Conservation (phyloP, 2,797 vertebrate genomes). For the Poeciliopsis infans region DNA sequence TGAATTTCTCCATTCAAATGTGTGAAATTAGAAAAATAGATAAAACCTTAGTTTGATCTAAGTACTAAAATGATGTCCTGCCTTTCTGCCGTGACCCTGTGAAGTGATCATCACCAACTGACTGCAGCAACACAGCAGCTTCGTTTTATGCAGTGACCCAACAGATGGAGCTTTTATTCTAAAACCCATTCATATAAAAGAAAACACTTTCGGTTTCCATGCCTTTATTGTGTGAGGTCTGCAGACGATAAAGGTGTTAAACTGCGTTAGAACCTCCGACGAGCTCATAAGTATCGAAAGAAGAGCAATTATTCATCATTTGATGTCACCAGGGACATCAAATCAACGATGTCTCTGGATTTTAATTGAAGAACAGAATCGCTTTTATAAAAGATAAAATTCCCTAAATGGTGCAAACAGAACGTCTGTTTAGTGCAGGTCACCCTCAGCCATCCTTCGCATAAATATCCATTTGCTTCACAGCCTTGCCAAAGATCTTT, state of each 20-base stretch:
- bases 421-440: neutral
- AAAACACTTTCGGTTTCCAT: neutral
- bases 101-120: constrained; percentile 53
- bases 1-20: constrained; percentile 12
- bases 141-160: constrained; percentile 31
- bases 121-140: constrained; percentile 44
- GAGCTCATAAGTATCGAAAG: neutral
- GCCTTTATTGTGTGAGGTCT: neutral
- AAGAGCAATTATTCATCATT: neutral
- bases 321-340: too few relatives aligned
- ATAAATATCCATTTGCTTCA: neutral
- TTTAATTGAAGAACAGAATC: neutral
- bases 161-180: constrained; percentile 47
- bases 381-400: neutral
- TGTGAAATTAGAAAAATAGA: constrained; percentile 15
- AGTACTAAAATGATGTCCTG: constrained; percentile 37
- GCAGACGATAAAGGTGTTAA: neutral
- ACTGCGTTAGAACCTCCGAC: neutral
- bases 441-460: neutral
- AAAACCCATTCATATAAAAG: constrained; percentile 17
- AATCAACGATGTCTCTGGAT: neutral
- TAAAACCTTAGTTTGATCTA: constrained; percentile 39
- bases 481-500: neutral
- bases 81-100: constrained; percentile 39
- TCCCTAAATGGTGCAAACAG: neutral